Evolutionary conservation across 2,113 vertebrate genomes (phyloP).

Genomic region (Sus scrofa): DNA sequence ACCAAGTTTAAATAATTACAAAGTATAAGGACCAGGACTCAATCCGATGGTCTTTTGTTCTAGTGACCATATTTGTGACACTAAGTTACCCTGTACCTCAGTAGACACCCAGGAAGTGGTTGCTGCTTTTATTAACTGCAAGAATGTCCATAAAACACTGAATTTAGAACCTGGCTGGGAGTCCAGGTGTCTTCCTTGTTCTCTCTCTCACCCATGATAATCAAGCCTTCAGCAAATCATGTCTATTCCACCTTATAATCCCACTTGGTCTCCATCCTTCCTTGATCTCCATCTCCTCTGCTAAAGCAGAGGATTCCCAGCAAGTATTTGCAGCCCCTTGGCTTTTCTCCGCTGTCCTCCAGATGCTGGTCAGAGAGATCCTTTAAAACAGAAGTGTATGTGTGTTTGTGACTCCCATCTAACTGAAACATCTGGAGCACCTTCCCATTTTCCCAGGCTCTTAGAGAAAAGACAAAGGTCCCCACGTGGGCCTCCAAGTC

Average conservation of each 20-base stretch:
- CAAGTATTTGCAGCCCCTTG: neutral
- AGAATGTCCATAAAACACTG: neutral
- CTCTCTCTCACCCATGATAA: neutral
- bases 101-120: neutral
- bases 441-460: neutral
- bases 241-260: neutral
- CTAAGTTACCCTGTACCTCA: neutral
- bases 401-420: neutral
- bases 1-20: neutral
- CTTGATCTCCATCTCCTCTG: neutral
- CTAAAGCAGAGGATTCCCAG: neutral
- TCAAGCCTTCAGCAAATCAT: neutral
- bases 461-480: neutral
- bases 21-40: neutral
- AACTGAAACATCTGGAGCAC: neutral
- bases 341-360: neutral
- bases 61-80: neutral
- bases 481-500: neutral
- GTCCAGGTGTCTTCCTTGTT: neutral
- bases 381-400: neutral
- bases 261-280: neutral
- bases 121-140: neutral
- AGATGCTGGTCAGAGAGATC: neutral
- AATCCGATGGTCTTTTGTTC: neutral
- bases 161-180: neutral